A percentile compares a stretch with the other conserved stretches of the same genome.
phyloP scores from a whole-genome alignment of 2,113 vertebrate species.

The Corvus moneduloides region DNA sequence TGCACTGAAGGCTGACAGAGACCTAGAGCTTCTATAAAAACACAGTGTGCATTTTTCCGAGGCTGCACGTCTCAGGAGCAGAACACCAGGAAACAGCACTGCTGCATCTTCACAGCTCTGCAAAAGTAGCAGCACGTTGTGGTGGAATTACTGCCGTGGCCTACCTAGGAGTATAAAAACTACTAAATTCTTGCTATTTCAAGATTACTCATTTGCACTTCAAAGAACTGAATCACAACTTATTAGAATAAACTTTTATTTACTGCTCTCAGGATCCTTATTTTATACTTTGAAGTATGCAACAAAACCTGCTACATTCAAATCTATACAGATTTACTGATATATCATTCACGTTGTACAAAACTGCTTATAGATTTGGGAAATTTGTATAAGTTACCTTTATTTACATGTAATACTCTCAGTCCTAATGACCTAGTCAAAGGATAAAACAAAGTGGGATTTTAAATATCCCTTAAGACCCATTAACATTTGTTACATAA shows the following conservation, averaged over 20 bases:
- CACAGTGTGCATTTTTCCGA: neutral
- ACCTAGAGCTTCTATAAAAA: neutral
- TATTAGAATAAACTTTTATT: slow-evolving; percentile 80
- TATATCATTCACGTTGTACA: slow-evolving; percentile 53
- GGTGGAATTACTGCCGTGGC: neutral
- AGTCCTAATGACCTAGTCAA: slow-evolving; percentile 63
- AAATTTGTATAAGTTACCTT: slow-evolving; percentile 67
- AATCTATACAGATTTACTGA: slow-evolving; percentile 70
- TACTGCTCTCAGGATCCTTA: slow-evolving; percentile 56
- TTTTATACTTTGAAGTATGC: slow-evolving; percentile 66
- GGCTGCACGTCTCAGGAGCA: neutral
- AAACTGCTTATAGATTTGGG: slow-evolving; percentile 64
- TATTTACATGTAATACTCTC: slow-evolving; percentile 67
- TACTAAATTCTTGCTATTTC: neutral
- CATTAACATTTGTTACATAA: slow-evolving; percentile 57
- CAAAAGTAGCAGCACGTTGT: neutral
- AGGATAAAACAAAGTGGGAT: slow-evolving; percentile 56
- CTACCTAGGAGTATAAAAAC: neutral
- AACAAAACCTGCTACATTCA: slow-evolving; percentile 73
- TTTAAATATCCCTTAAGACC: slow-evolving; percentile 68
- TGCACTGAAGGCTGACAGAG: neutral
- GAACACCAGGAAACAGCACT: neutral
- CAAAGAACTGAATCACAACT: slow-evolving; percentile 39
- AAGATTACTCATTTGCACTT: neutral
- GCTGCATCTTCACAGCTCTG: neutral